Evolutionary conservation across 2,888 invertebrate species (phyloP), one percentile per base, ranked within the genome.

Genomic region (Phasia obesa): DNA sequence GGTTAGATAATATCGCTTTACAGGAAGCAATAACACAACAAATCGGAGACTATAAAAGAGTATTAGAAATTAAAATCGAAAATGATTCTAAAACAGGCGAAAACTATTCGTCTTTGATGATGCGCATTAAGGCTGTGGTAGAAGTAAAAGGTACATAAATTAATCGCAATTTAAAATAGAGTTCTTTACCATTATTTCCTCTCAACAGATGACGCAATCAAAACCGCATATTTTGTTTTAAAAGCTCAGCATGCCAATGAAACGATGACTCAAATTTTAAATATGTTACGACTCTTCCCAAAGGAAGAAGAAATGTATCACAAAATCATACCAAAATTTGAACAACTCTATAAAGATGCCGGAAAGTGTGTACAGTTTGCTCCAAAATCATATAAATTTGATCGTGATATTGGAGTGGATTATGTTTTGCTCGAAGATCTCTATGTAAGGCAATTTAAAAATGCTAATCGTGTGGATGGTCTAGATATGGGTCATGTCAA

Each of bases 391-490:
- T 90, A 81, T 65, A 84, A 81, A 15, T 77, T 89, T 2, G 88
- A 88, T 73, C 87, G 87, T 2, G 87, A 88, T 19, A 80, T 87
- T 21, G 89, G 87, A 3, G 86, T 85, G 1, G 88, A 88, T 15
- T 90, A 89, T 74, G 84, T 91, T n/a, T 81, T 91, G 17, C 79
- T 91, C 19, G 91, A 91, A 64, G 91, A 91, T 84, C 84, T 91
- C 59, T 86, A 85, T n/a, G 60, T 65, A 0, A 87, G 87, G 64
- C 85, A 86, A 25, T 91, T 87, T 42, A 88, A 88, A 71, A 90
- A 88, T 75, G 88, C 85, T 9, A 89, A 89, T 85, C 88, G 89
- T 0, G 42, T 88, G 2, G 81, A 81, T 1, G 91, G 91, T 13
- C 83, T 91, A 0, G 88, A 91, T 47, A 79, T 89, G 84, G 85